Base-by-base conservation (phyloP, 2,113 vertebrate genomes). In the Catharus fuscescens region DNA sequence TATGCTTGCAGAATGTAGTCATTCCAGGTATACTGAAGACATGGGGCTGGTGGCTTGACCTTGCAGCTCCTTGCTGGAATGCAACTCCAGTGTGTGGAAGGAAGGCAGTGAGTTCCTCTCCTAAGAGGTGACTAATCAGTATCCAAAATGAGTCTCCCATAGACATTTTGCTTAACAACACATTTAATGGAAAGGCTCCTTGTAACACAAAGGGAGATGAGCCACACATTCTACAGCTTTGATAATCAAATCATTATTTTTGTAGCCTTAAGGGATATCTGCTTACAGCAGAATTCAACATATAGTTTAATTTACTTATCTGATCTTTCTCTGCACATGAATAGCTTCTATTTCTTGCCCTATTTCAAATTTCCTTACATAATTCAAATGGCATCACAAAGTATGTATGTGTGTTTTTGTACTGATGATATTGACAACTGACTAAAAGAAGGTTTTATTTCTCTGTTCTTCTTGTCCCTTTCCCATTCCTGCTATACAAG, bases 171-270 rank as follows among this genome's bases (percentile, higher is more conserved):
- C 79, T 96, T 90, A 95, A 93, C 59, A 95, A 94, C 81, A 96
- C 79, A 96, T 97, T 96, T 80, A 91, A 93, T 57, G 74, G 86
- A 95, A 96, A 97, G 72, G 73, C 42, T 96, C 20, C 79, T 91
- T 95, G 91, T 92, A 94, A 86, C 82, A 94, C 77, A 95, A 97
- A 95, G 44, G 45, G 38, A 93, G 84, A 95, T 73, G 73, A 96
- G 48, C 62, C 38, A 76, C 73, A 92, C 56, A 85, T 96, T 96
- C 96, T 94, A 29, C 18, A 67, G 81, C 94, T 97, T 96, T 97
- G 96, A 97, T 97, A 96, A 97, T 96, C 90, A 96, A 96, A 96
- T 96, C 56, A 92, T 96, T 97, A 93, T 93, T 96, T 96, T 95
- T 95, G 77, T 95, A 94, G 91, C 96, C 93, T 96, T 95, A 93